Evolutionary conservation across 2,888 invertebrate genomes (phyloP).

Genomic region (Seladonia tumulorum): DNA sequence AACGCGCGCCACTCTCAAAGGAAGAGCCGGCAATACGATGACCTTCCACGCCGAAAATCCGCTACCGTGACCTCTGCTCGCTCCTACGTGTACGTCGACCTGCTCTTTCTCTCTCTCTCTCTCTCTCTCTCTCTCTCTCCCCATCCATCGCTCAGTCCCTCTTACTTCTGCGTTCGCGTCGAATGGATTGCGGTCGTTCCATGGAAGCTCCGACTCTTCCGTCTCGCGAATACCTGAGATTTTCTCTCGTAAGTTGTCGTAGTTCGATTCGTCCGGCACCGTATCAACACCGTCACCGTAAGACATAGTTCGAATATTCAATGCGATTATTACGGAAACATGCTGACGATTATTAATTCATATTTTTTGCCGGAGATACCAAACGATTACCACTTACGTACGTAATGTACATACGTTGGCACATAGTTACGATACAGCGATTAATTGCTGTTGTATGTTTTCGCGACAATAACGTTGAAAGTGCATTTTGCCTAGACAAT

Average conservation of each 20-base stretch:
- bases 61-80: conserved; percentile 61
- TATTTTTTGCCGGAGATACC: no score
- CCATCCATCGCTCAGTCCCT: background rate
- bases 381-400: no score
- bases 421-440: no score
- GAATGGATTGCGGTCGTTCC: background rate
- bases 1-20: conserved; percentile 75
- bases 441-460: no score
- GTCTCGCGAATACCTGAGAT: background rate
- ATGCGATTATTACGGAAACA: background rate
- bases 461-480: no score
- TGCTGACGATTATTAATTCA: background rate
- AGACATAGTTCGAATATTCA: background rate
- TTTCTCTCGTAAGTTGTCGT: background rate
- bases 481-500: no score
- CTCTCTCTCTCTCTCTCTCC: background rate
- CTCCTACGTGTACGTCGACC: conserved; percentile 2
- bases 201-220: background rate
- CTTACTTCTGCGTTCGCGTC: background rate
- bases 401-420: no score
- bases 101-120: background rate
- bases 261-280: no score
- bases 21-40: conserved; percentile 72
- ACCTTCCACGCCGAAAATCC: conserved; percentile 72
- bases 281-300: background rate